Conservation (phyloP, 2,113 vertebrate species). For the Sphaerodactylus townsendi region DNA sequence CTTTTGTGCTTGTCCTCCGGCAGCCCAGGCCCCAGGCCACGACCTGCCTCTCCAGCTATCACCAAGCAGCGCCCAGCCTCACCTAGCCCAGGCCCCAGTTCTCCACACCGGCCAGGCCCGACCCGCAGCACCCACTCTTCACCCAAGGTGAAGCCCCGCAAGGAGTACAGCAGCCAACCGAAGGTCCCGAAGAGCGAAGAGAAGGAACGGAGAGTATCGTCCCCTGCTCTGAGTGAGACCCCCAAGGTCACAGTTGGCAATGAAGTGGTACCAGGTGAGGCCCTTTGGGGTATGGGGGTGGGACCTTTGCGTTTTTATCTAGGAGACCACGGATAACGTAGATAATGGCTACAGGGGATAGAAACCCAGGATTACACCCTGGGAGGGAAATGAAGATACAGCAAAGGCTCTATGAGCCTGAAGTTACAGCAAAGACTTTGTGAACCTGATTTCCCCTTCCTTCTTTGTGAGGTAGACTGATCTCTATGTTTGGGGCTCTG, state of each 20-base stretch:
- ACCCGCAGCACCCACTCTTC: constrained; percentile 76
- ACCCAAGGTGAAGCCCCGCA: constrained; percentile 71
- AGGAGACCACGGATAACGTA: rapidly evolving
- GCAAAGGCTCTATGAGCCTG: too few species aligned
- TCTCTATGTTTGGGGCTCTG: not conserved
- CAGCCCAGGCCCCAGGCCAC: constrained; percentile 83
- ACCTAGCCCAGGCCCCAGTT: constrained; percentile 72
- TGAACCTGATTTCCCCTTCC: not conserved
- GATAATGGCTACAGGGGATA: not conserved
- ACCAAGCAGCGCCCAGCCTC: constrained; percentile 79
- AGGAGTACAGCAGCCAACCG: constrained; percentile 68
- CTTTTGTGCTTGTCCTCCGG: not conserved
- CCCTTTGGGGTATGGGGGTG: not conserved
- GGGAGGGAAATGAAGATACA: too few species aligned
- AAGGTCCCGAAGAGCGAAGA: constrained; percentile 72
- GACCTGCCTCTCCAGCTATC: constrained; percentile 80
- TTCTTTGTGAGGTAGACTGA: constrained; percentile 27
- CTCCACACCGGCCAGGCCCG: constrained; percentile 79
- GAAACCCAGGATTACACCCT: too few species aligned
- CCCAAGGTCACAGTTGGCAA: constrained; percentile 5
- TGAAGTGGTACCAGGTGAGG: not conserved
- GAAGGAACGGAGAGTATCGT: constrained; percentile 61
- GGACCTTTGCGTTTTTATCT: not conserved
- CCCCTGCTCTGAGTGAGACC: constrained; percentile 65
- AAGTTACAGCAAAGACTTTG: not conserved